Evolutionary conservation across 2,888 invertebrate species (phyloP), one percentile per base, ranked within the genome.

Genomic region (Gnatocerus cornutus): DNA sequence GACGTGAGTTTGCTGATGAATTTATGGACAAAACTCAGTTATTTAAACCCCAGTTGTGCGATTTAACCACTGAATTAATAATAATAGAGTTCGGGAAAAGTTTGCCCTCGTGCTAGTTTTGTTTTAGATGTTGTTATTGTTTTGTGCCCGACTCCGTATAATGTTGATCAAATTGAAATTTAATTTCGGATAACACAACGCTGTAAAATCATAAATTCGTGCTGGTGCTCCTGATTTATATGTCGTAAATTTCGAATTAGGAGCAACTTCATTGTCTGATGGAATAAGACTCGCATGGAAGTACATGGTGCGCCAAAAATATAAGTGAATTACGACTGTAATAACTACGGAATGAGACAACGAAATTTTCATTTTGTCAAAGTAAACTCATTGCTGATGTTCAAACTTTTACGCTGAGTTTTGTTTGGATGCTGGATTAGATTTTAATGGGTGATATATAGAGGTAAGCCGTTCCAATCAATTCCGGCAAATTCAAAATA

Each of bases 141-240:
- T 62, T 62, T 62, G 37, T 59, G 45, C 30, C 4, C 45, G 41
- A 46, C 48, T 59, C 43, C 8, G 13, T 48, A 30, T 62, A 33
- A 62, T 48, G 62, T 50, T 62, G 62, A 62, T 62, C 62, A 62
- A 62, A 62, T 62, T 62, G 62, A 62, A 62, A 62, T 62, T 62
- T 62, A 62, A 62, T 62, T 62, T 62, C 50, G 27, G 29, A 39
- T 62, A 50, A 50, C 48, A 62, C 62, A 62, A 6, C 37, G 62
- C 30, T 50, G 62, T 50, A 50, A 62, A 62, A 62, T 48, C 62
- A 61, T 62, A 62, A 62, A 62, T 48, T 62, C 62, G 39, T 13
- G 46, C 45, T 13, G 59, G 41, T 37, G 30, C 30, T 61, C 9
- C 37, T 62, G 50, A 62, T 62, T 62, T 62, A 62, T 62, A 29